phyloP scores from a whole-genome alignment of 1,140 invertebrate species.

The Goniozus legneri region DNA sequence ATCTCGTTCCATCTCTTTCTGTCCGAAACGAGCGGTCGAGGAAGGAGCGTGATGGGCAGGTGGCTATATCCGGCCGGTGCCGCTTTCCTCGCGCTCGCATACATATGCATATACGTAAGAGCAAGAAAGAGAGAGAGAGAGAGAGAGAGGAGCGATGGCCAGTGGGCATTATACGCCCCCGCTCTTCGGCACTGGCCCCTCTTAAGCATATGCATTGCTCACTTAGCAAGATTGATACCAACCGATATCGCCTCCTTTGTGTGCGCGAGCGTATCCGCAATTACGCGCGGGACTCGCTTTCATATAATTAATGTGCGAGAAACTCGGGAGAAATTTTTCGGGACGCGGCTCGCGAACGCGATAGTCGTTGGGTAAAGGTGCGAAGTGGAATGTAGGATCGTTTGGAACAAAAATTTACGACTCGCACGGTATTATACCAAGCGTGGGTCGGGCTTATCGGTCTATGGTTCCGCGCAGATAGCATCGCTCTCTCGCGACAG shows the following conservation, averaged over 20 bases:
- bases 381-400: conserved; percentile 17
- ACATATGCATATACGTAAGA: conserved; percentile 37
- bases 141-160: conserved; percentile 27
- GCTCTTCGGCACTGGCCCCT: conserved; percentile 12
- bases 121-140: no score
- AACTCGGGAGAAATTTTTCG: conserved; percentile 1
- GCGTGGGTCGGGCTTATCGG: conserved; percentile 10
- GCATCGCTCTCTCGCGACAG: no score
- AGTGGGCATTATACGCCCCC: conserved; percentile 43
- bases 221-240: conserved; percentile 45
- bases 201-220: conserved; percentile 45
- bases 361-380: conserved; percentile 22
- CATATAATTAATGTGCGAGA: conserved; percentile 34
- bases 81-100: conserved; percentile 28
- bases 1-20: no score
- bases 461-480: no score
- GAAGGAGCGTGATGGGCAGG: conserved; percentile 45
- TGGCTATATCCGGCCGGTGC: conserved; percentile 48
- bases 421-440: no score
- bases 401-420: conserved; percentile 22
- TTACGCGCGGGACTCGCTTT: conserved; percentile 28
- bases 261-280: conserved; percentile 31
- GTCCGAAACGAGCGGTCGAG: no score
- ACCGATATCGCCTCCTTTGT: conserved; percentile 17
- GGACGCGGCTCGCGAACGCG: not conserved